phyloP scores from a whole-genome alignment of 2,888 invertebrate species.

The Desoria tigrina region DNA sequence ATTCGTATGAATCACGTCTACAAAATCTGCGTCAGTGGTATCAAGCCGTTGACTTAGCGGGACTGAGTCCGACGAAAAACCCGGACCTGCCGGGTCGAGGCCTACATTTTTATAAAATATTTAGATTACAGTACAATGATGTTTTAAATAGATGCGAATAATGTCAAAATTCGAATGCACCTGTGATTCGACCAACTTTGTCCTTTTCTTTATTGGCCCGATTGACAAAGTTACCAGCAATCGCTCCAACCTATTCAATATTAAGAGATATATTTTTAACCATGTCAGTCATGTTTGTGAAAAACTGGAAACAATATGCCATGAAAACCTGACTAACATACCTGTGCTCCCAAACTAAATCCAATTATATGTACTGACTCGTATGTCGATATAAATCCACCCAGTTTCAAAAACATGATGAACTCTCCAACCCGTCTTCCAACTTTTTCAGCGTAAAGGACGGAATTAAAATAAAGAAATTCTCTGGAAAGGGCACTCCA shows the following conservation, averaged over 20 bases:
- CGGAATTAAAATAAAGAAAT: conserved; percentile 51
- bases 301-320: too few relatives aligned
- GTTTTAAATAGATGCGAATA: too few relatives aligned
- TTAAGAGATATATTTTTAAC: too few relatives aligned
- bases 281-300: too few relatives aligned
- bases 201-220: conserved; percentile 38
- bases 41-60: conserved; percentile 60
- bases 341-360: conserved; percentile 38
- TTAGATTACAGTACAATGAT: conserved; percentile 1
- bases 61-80: conserved; percentile 37
- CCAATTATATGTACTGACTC: conserved; percentile 46
- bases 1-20: conserved; percentile 61
- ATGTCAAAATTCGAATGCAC: too few relatives aligned
- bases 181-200: conserved; percentile 45
- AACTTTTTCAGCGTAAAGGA: conserved; percentile 48
- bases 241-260: conserved; percentile 36
- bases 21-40: conserved; percentile 69
- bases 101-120: conserved; percentile 8
- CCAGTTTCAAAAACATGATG: conserved; percentile 39
- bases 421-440: conserved; percentile 50
- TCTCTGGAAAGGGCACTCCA: conserved; percentile 48
- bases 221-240: conserved; percentile 43
- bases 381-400: conserved; percentile 42
- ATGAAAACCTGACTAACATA: neutral
- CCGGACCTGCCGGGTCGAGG: conserved; percentile 44